Evolutionary conservation across 1,140 invertebrate genomes (phyloP).

Genomic region (Lepidurus apus): DNA sequence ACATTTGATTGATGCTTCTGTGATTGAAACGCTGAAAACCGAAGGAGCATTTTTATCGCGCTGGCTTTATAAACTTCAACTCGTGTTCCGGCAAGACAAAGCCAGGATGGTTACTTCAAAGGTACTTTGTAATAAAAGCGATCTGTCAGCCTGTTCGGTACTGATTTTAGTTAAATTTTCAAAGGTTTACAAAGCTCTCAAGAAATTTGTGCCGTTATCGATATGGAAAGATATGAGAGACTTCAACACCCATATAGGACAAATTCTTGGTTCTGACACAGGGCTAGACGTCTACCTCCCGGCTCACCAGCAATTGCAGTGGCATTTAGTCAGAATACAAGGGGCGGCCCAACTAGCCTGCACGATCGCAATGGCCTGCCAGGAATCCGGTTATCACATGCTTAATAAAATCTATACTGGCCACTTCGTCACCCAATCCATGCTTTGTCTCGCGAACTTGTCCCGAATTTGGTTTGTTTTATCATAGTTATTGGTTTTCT

Average conservation of each 20-base stretch:
- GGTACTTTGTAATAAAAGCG: not conserved
- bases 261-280: not conserved
- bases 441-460: not conserved
- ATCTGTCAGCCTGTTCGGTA: not conserved
- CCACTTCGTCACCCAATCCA: not conserved
- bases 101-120: not conserved
- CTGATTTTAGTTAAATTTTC: not conserved
- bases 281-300: not conserved
- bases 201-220: not conserved
- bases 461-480: not conserved
- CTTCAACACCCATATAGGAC: not conserved
- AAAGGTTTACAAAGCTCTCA: not conserved
- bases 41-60: not conserved
- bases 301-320: not conserved
- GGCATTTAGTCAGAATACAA: not conserved
- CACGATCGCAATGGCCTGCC: not conserved
- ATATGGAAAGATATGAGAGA: not conserved
- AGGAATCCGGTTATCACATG: not conserved
- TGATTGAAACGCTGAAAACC: not conserved
- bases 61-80: not conserved
- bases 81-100: not conserved
- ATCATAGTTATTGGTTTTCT: not conserved
- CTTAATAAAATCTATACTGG: not conserved
- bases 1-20: not conserved
- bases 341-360: not conserved